Conservation (phyloP, 1,140 invertebrate genomes). For the Caenorhabditis remanei region DNA sequence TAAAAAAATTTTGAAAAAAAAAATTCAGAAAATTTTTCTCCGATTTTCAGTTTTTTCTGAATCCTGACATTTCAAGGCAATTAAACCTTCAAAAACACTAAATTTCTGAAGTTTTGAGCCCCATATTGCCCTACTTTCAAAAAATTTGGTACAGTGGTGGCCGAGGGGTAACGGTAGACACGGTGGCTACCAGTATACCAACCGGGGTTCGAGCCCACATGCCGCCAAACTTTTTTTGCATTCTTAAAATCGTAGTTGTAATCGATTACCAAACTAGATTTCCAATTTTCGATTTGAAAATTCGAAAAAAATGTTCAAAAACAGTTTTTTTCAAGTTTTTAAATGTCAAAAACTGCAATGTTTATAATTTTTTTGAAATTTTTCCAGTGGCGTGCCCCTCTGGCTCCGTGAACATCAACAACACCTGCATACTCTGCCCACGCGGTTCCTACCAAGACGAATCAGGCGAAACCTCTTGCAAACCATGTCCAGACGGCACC, state of each 20-base stretch:
- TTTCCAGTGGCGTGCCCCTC: slow-evolving; percentile 75
- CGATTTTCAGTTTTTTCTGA: too few relatives aligned
- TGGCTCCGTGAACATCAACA: slow-evolving; percentile 76
- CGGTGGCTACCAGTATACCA: not conserved
- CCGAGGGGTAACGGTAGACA: not conserved
- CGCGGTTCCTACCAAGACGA: slow-evolving; percentile 83
- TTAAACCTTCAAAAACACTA: not conserved
- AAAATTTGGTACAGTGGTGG: not conserved
- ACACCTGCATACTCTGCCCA: slow-evolving; percentile 78
- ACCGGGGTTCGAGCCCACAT: not conserved
- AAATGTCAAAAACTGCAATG: too few relatives aligned
- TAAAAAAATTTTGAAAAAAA: too few relatives aligned
- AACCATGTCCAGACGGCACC: slow-evolving; percentile 89
- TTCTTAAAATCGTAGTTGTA: not conserved
- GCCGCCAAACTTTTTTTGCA: not conserved
- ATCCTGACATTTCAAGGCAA: not conserved
- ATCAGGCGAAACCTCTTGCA: slow-evolving; percentile 81
- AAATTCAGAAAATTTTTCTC: too few relatives aligned
- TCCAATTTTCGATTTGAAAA: not conserved
- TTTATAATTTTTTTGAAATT: not conserved
- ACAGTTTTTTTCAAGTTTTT: too few relatives aligned
- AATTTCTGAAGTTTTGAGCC: not conserved
- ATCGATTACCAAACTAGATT: not conserved
- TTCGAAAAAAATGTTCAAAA: too few relatives aligned
- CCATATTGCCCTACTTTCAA: not conserved